Evolutionary conservation across 2,797 vertebrate species (phyloP).

Genomic region (Rhynchotus rufescens): DNA sequence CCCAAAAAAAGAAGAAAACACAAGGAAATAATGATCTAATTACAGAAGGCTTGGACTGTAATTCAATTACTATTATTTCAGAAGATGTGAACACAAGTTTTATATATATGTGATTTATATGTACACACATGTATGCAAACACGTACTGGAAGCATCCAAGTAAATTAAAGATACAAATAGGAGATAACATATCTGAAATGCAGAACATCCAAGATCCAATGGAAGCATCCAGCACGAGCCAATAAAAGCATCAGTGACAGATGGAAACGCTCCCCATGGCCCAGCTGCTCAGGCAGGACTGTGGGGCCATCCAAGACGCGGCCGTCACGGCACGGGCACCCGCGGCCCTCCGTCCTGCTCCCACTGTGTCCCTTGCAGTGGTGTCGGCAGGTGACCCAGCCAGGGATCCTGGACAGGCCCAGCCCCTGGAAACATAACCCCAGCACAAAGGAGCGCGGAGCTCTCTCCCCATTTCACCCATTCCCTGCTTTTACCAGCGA

Average conservation of each 20-base stretch:
- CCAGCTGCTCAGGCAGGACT: background rate
- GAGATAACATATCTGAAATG: background rate
- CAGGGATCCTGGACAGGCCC: background rate
- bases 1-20: background rate
- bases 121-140: background rate
- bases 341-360: background rate
- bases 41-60: background rate
- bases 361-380: background rate
- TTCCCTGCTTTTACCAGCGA: background rate
- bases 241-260: background rate
- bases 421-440: background rate
- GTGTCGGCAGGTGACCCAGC: background rate
- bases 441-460: background rate
- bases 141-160: background rate
- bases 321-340: background rate
- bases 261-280: background rate
- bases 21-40: background rate
- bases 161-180: background rate
- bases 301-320: background rate
- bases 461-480: background rate
- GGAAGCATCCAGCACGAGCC: background rate
- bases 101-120: background rate
- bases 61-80: background rate
- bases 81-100: background rate
- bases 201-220: background rate